Percentiles rank a stretch among this genome's conserved stretches.
phyloP scores from a whole-genome alignment of 1,140 invertebrate species.

The Sarcophaga bullata region DNA sequence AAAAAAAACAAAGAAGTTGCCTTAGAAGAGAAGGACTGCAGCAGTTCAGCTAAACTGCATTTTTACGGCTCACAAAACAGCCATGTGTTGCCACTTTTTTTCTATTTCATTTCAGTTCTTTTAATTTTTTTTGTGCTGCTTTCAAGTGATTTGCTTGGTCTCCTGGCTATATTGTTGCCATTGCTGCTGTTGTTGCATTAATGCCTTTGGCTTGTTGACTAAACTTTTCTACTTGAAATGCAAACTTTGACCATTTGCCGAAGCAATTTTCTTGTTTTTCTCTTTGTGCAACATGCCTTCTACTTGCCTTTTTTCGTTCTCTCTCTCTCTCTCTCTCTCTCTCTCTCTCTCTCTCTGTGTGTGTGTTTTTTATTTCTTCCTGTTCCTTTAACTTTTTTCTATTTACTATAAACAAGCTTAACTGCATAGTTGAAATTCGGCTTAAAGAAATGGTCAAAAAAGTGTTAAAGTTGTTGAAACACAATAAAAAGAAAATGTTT shows the following conservation, averaged over 20 bases:
- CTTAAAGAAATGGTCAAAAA: slow-evolving; percentile 24
- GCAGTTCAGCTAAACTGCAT: slow-evolving; percentile 10
- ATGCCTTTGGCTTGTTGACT: slow-evolving; percentile 30
- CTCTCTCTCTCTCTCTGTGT: no score
- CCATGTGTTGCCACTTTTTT: slow-evolving; percentile 33
- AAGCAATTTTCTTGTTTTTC: neutral
- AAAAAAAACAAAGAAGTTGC: no score
- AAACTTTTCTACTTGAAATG: slow-evolving; percentile 38
- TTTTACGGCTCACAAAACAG: slow-evolving; percentile 39
- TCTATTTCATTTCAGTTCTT: neutral
- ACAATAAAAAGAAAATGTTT: neutral
- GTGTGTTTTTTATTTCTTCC: slow-evolving; percentile 1
- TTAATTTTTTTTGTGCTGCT: no score
- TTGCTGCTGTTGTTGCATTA: slow-evolving; percentile 13
- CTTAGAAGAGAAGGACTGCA: neutral
- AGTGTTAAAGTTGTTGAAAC: slow-evolving; percentile 30
- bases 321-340: no score
- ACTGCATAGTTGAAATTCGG: neutral
- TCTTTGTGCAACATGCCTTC: slow-evolving; percentile 13
- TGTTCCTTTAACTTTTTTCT: neutral
- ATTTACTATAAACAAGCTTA: neutral
- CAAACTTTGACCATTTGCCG: slow-evolving; percentile 38
- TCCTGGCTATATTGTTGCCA: neutral
- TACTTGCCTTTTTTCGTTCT: neutral
- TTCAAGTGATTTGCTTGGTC: slow-evolving; percentile 30